Conservation (phyloP, 2,797 vertebrate genomes). For the Poeciliopsis turneri region DNA sequence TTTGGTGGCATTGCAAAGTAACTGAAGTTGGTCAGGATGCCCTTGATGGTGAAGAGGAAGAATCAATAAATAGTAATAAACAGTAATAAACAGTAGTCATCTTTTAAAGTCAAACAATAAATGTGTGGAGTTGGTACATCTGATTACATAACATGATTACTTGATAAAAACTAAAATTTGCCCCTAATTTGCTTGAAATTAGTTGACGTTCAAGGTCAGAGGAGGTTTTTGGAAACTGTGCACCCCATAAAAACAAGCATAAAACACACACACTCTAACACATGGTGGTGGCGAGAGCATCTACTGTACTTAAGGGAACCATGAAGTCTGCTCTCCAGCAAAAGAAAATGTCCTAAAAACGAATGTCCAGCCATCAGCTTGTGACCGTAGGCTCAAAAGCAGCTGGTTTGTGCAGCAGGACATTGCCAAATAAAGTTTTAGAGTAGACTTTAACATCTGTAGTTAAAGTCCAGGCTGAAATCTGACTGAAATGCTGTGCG, state of each 20-base stretch:
- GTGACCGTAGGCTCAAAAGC: background rate
- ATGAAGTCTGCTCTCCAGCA: background rate
- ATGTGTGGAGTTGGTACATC: no score
- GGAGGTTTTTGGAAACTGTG: background rate
- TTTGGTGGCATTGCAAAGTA: background rate
- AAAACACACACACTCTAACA: background rate
- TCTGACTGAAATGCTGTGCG: background rate
- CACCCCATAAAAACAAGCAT: background rate
- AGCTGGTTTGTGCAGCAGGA: background rate
- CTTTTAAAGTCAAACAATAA: no score
- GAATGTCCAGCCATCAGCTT: background rate
- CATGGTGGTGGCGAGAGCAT: background rate
- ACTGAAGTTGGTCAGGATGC: background rate
- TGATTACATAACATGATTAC: no score
- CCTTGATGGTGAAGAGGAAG: background rate
- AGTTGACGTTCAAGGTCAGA: background rate
- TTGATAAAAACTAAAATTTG: no score
- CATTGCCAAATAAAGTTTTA: background rate
- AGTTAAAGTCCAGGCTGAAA: background rate
- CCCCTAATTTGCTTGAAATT: no score
- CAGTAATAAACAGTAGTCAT: no score
- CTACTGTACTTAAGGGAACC: background rate
- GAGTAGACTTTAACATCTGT: no score
- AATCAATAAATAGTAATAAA: background rate
- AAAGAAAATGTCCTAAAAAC: background rate